A percentile compares a stretch with the other conserved stretches of the same genome.
Conservation (phyloP, 2,797 vertebrate species). For the Gastrophryne carolinensis region DNA sequence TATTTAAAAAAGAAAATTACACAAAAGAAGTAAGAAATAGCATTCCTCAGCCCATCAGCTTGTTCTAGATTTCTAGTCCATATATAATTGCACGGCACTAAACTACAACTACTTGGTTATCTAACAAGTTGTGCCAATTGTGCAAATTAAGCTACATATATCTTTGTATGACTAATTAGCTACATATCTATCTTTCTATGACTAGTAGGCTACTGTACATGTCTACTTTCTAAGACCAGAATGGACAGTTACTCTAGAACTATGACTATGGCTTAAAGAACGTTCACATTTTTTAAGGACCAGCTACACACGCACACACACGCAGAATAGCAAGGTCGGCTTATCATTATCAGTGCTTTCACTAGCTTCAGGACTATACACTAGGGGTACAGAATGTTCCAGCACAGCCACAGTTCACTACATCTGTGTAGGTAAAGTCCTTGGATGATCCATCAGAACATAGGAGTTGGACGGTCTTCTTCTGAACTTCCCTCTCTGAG, state of each 20-base stretch:
- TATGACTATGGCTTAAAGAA: background rate
- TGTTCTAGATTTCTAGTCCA: background rate
- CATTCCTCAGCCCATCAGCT: background rate
- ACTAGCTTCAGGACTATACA: background rate
- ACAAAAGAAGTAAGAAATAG: background rate
- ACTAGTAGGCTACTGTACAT: background rate
- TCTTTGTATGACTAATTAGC: no score
- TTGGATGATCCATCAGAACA: slow-evolving; percentile 57
- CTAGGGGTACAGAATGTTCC: slow-evolving; percentile 46
- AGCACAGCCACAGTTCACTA: slow-evolving; percentile 65
- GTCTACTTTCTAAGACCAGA: background rate
- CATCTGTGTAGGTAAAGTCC: slow-evolving; percentile 59
- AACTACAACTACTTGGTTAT: no score
- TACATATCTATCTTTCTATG: no score
- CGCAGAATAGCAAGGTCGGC: background rate
- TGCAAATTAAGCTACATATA: no score
- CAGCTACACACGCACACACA: background rate
- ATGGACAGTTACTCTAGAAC: background rate
- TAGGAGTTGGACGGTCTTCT: slow-evolving; percentile 55
- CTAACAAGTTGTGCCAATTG: background rate
- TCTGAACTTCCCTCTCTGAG: slow-evolving; percentile 60
- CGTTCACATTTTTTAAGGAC: background rate
- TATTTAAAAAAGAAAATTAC: background rate
- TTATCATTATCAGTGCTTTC: no score
- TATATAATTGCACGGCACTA: background rate